phyloP scores from a whole-genome alignment of 1,140 invertebrate species.

The Zaprionus kolodkinae region DNA sequence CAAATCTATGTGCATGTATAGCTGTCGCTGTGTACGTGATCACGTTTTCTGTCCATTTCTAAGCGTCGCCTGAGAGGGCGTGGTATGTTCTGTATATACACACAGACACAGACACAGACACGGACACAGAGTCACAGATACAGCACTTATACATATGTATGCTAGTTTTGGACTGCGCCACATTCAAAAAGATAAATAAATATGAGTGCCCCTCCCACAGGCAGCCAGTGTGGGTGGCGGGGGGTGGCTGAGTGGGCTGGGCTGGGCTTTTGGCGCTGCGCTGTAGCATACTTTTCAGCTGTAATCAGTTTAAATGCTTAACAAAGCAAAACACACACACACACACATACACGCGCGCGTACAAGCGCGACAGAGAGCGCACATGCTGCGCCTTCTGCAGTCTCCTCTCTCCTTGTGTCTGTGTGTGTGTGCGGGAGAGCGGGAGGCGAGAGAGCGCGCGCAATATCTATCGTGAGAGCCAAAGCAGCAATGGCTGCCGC shows the following conservation, averaged over 20 bases:
- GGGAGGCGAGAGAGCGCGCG: not conserved
- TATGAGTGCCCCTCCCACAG: conserved; percentile 64
- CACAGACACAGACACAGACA: conserved; percentile 7
- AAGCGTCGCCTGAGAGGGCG: conserved; percentile 59
- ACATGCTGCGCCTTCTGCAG: not conserved
- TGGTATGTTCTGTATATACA: conserved; percentile 58
- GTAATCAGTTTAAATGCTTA: conserved; percentile 82
- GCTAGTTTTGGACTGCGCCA: conserved; percentile 50
- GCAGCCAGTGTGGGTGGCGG: not conserved
- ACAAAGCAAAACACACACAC: conserved; percentile 64
- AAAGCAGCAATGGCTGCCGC: conserved; percentile 32
- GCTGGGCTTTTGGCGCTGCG: conserved; percentile 49
- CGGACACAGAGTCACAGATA: conserved; percentile 3
- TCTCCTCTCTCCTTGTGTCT: no score
- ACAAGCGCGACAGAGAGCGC: conserved; percentile 7
- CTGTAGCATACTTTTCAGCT: conserved; percentile 78
- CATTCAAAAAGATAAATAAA: conserved; percentile 81
- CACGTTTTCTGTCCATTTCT: conserved; percentile 41
- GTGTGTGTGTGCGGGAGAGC: not conserved
- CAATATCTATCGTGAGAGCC: conserved; percentile 1
- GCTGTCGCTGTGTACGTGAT: conserved; percentile 9
- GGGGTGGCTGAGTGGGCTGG: not conserved
- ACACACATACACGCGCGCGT: not conserved
- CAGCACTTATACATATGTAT: conserved; percentile 14
- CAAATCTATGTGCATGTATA: conserved; percentile 11